Evolutionary conservation across 2,797 vertebrate genomes (phyloP).

Genomic region (Danio choprae): DNA sequence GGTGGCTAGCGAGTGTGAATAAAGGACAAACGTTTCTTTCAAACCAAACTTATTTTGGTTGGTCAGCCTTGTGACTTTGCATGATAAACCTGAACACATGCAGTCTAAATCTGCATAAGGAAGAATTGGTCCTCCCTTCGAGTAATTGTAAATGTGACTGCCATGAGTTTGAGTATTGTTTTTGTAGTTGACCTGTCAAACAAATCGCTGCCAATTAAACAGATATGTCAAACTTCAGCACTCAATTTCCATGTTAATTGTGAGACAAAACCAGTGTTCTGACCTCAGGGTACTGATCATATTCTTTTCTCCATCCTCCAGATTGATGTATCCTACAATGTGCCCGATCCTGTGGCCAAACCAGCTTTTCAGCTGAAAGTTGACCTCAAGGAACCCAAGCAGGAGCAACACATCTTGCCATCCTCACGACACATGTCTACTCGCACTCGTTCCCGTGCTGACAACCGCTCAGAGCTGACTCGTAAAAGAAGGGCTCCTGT

Average conservation of each 20-base stretch:
- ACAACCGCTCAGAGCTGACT: constrained; percentile 76
- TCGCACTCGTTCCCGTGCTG: constrained; percentile 70
- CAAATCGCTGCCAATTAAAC: not conserved
- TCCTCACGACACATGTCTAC: constrained; percentile 59
- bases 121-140: no score
- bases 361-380: constrained; percentile 92
- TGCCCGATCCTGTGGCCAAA: constrained; percentile 89
- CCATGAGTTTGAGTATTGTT: no score
- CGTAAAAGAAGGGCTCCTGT: constrained; percentile 75
- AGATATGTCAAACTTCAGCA: not conserved
- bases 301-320: constrained; percentile 55
- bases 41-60: no score
- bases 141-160: no score
- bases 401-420: constrained; percentile 70
- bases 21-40: no score
- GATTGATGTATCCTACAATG: constrained; percentile 93
- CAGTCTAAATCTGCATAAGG: no score
- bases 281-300: not conserved
- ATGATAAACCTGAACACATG: no score
- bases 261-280: not conserved
- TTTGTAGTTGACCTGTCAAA: no score
- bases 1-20: no score
- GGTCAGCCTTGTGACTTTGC: no score
- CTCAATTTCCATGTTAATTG: not conserved
- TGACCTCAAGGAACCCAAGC: constrained; percentile 85